Evolutionary conservation across 1,140 invertebrate species (phyloP).

Genomic region (Antheraea pernyi): DNA sequence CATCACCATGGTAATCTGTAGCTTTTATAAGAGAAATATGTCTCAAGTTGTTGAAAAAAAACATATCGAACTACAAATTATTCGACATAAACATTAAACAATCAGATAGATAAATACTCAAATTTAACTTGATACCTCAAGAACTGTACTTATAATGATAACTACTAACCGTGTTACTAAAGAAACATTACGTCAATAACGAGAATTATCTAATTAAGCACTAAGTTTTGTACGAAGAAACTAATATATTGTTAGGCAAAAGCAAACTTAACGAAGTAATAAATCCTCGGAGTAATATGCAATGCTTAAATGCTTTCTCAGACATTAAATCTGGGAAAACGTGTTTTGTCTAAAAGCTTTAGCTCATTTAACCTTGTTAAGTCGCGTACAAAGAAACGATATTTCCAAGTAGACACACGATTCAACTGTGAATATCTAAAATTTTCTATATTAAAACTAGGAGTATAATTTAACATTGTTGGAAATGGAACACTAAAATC

Average conservation of each 20-base stretch:
- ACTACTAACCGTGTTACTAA: too few relatives aligned
- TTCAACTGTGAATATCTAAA: background rate
- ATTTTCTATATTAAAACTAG: background rate
- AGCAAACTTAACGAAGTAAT: conserved; percentile 2
- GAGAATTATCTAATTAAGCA: background rate
- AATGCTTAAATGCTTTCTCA: conserved; percentile 33
- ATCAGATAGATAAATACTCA: too few relatives aligned
- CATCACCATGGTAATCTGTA: too few relatives aligned
- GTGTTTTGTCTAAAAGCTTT: conserved; percentile 69
- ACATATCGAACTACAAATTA: too few relatives aligned
- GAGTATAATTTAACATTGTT: too few relatives aligned
- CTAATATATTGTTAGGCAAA: background rate
- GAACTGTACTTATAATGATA: too few relatives aligned
- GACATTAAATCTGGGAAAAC: conserved; percentile 49
- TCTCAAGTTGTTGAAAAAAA: too few relatives aligned
- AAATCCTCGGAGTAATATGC: background rate
- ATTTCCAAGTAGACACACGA: background rate
- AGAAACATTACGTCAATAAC: too few relatives aligned
- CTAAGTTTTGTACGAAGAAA: background rate
- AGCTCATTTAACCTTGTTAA: conserved; percentile 36
- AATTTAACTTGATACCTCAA: too few relatives aligned
- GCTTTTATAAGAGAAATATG: too few relatives aligned
- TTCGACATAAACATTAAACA: too few relatives aligned
- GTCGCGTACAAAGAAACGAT: conserved; percentile 1
- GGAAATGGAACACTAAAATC: too few relatives aligned